Base-by-base conservation (phyloP, 2,113 vertebrate genomes). In the Platysternon megacephalum region DNA sequence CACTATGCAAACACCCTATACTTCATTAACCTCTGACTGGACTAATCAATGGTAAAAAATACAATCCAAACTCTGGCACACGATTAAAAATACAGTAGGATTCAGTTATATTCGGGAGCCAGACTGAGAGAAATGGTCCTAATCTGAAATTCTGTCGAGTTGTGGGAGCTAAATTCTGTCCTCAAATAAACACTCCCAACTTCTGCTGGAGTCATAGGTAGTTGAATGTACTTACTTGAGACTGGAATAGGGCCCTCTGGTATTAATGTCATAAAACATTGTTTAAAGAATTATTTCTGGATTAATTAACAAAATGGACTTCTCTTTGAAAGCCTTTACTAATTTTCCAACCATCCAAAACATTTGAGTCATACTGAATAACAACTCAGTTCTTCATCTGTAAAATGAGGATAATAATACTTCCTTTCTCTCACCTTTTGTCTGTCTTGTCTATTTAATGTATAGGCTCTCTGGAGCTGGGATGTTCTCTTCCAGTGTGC, bases 21-120 rank as follows among this genome's bases (percentile, higher is more conserved):
- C 32, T 89, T 97, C 93, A 96, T 96, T 98, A 97, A 97, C 90
- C 74, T 97, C 88, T 5, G 2, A 55, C 86, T 91, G 80, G 96
- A 76, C 89, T 88, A 95, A 90, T 95, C 89, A 90, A 86, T 78
- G 92, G 32, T 52, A 29, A 96, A 96, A 96, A 90, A 83, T 87
- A 88, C 91, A 97, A 93, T 93, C 84, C 88, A 46, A 86, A 13
- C 53, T 55, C 51, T 87, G 88, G 89, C 58, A 91, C 74, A 82
- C 4, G 8, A 89, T 52, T 52, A 90, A 85, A 79, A 91, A 90
- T 13, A 74, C 39, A 93, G 56, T 65, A 93, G 82, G 84, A 89
- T 52, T 79, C 79, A 61, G 84, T 88, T 90, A 56, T 84, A 90
- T 92, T 44, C 89, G 26, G 51, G 42, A 89, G 29, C 82, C n/a